Percentiles rank a stretch among this genome's conserved stretches.
phyloP scores from a whole-genome alignment of 1,140 invertebrate species.

The Lucilia sericata region DNA sequence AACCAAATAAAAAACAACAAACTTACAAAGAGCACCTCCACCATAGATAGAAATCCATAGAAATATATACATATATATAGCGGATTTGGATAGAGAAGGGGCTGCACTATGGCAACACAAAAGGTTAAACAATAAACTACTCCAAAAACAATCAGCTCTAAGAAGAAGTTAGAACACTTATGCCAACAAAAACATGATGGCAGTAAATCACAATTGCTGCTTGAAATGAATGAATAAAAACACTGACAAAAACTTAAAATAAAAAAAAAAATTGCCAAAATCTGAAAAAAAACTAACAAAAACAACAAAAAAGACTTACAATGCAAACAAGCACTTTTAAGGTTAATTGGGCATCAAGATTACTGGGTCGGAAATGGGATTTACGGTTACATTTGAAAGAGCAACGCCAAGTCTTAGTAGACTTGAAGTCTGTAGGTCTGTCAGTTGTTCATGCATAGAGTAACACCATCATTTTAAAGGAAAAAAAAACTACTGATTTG shows the following conservation, averaged over 20 bases:
- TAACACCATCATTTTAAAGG: background rate
- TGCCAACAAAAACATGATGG: conserved; percentile 66
- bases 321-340: conserved; percentile 66
- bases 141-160: conserved; percentile 23
- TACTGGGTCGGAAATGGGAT: conserved; percentile 67
- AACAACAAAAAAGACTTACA: conserved; percentile 54
- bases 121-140: conserved; percentile 40
- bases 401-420: conserved; percentile 15
- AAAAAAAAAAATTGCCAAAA: background rate
- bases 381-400: conserved; percentile 41
- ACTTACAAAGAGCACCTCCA: conserved; percentile 7
- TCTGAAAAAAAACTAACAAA: conserved; percentile 6
- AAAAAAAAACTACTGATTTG: conserved; percentile 36
- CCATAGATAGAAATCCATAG: background rate
- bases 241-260: background rate
- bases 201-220: conserved; percentile 45
- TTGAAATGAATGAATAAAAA: conserved; percentile 6
- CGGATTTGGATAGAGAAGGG: background rate
- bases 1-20: background rate
- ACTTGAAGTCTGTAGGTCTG: background rate
- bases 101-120: conserved; percentile 32
- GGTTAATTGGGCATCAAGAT: conserved; percentile 69
- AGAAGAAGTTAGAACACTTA: conserved; percentile 59
- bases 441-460: background rate
- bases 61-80: no score